These are phyloP conservation scores for Pammene fasciana DNA, from an alignment of 2,888 invertebrate genomes.

Conservation along the genomic window DNA sequence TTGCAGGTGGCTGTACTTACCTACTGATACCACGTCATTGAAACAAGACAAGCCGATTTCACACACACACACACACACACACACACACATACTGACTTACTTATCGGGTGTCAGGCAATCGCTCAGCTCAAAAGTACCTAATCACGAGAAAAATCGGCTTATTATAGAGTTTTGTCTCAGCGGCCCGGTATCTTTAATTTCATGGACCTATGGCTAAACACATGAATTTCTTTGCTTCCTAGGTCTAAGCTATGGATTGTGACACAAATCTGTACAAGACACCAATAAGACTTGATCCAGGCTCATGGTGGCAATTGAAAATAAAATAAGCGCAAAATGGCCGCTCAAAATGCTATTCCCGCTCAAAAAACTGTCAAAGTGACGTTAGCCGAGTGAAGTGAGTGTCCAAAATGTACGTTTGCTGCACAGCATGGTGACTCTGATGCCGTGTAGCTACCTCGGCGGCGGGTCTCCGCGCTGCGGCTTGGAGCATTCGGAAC, in stretches of 20 bases:
- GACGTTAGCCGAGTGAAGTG: conserved; percentile 64
- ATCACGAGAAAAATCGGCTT: no score
- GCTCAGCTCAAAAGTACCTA: no score
- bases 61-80: no score
- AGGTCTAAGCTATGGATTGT: conserved; percentile 60
- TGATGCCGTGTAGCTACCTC: conserved; percentile 87
- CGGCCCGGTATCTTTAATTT: no score
- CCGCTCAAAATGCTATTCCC: conserved; percentile 66
- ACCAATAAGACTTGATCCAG: conserved; percentile 49
- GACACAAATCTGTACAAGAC: conserved; percentile 51
- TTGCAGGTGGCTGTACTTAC: no score
- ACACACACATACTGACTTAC: no score
- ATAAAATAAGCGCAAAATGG: conserved; percentile 67
- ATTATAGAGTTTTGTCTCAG: no score
- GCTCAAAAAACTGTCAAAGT: conserved; percentile 74
- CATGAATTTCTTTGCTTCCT: conserved; percentile 28
- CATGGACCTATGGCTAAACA: neutral
- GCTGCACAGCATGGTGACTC: conserved; percentile 83
- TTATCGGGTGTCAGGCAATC: no score
- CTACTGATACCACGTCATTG: no score
- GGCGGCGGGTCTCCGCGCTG: conserved; percentile 82
- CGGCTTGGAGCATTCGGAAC: conserved; percentile 79
- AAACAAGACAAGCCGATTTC: no score
- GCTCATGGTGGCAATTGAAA: conserved; percentile 59
- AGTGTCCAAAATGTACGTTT: conserved; percentile 59